Base-by-base conservation (phyloP, 2,888 invertebrate species). In the Polymixis lichenea region DNA sequence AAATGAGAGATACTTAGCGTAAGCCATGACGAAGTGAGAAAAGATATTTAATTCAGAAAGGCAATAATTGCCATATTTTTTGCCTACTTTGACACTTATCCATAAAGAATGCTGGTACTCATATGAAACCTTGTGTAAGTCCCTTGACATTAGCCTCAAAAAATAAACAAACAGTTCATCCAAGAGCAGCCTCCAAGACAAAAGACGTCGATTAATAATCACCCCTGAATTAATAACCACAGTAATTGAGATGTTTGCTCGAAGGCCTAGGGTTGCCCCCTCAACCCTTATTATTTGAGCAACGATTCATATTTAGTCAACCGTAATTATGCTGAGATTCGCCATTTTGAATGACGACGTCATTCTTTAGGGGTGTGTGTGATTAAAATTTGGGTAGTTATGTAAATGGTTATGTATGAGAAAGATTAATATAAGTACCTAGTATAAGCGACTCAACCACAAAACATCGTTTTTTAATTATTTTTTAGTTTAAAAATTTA, bases 201-300 rank as follows among this genome's bases (percentile, higher is more conserved):
- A 91, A 90, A 84, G 88, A 86, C 88, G 89, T 88, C 91, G 91
- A 92, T 93, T 92, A 93, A 93, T 93, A 92, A 93, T 90, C 90
- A 93, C 93, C 90, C 90, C 92, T 92, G 93, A 94, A 93, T 96
- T 96, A 96, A 95, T 95, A 95, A 95, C 90, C 87, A 87, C 90
- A 88, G 96, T 96, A 96, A 96, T 96, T 96, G 96, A 96, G 96
- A 96, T 95, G 95, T 96, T 96, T 95, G 95, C 93, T 83, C 89
- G 91, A 90, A 90, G 87, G 88, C 88, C 90, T 86, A 89, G 93
- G 94, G 93, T 91, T 92, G 90, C 88, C 88, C 90, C 88, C 19
- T 87, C 84, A 86, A 85, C 89, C 90, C 90, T 93, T 94, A 92
- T 88, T 87, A 85, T 95, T 95, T 94, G 94, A 92, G 89, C 92